phyloP scores from a whole-genome alignment of 2,888 invertebrate genomes.

The Lasioglossum malachurum region DNA sequence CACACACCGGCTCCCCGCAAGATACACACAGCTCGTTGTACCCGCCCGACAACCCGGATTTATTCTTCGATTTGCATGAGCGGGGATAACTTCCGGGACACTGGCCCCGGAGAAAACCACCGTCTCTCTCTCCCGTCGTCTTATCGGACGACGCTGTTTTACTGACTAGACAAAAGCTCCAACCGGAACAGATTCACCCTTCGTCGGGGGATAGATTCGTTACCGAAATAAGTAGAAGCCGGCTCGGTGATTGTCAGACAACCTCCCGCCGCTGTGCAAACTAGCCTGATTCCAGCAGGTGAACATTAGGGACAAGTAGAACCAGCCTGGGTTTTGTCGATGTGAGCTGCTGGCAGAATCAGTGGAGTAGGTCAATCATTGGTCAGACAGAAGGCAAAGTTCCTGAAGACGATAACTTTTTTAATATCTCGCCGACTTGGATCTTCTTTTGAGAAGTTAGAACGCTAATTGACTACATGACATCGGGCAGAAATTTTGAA shows the following conservation, averaged over 20 bases:
- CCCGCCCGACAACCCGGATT: conserved; percentile 26
- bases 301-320: neutral
- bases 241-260: neutral
- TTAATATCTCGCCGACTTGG: neutral
- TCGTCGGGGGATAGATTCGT: neutral
- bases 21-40: conserved; percentile 7
- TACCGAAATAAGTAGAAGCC: neutral
- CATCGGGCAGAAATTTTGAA: no score
- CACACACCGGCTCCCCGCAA: neutral
- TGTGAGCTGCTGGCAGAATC: neutral
- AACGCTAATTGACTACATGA: no score
- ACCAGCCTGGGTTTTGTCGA: neutral
- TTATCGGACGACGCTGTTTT: conserved; percentile 36
- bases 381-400: neutral
- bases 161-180: neutral
- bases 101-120: neutral
- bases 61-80: conserved; percentile 51
- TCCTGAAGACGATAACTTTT: neutral
- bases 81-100: conserved; percentile 13
- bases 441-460: no score
- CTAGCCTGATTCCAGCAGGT: neutral
- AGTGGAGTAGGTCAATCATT: neutral
- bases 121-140: neutral
- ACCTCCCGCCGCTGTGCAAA: neutral
- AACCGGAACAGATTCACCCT: neutral